Percentiles rank a stretch among this genome's conserved stretches.
Conservation (phyloP, 2,113 vertebrate species). For the Campylorhamphus procurvoides region DNA sequence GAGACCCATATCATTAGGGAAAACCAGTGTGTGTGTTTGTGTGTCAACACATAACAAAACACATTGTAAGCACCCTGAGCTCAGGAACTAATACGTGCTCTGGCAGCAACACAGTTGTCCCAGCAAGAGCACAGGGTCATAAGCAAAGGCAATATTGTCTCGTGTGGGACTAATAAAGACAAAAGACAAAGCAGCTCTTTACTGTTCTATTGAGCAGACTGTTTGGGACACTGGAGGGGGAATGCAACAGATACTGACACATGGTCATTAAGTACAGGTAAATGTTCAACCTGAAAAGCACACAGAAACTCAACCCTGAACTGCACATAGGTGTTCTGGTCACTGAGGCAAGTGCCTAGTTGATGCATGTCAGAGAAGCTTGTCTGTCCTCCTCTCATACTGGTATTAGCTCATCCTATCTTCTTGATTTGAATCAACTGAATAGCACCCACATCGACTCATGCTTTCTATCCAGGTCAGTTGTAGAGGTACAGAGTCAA, state of each 20-base stretch:
- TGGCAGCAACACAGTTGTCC: slow-evolving; percentile 41
- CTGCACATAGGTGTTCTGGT: not conserved
- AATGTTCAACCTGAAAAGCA: slow-evolving; percentile 1
- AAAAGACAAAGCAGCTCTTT: slow-evolving; percentile 55
- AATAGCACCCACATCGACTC: not conserved
- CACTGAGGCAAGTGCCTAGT: not conserved
- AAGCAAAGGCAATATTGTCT: slow-evolving; percentile 53
- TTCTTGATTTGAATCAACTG: not conserved
- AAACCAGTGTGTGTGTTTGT: not conserved
- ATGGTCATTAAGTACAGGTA: not conserved
- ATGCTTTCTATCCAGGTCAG: not conserved
- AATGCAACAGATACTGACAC: not conserved
- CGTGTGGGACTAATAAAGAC: slow-evolving; percentile 48
- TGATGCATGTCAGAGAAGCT: not conserved
- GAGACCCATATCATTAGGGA: not conserved
- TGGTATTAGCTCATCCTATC: not conserved
- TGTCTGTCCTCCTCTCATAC: not conserved
- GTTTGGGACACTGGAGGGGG: not conserved
- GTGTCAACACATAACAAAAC: slow-evolving; percentile 63
- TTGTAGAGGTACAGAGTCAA: not conserved
- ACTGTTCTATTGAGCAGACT: not conserved
- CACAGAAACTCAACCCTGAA: not conserved
- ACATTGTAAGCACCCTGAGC: slow-evolving; percentile 48
- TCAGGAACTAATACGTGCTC: slow-evolving; percentile 57
- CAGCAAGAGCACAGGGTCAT: slow-evolving; percentile 38